phyloP scores from a whole-genome alignment of 53 echinoderm and acorn worm genomes.

The Echinarachnius parma region DNA sequence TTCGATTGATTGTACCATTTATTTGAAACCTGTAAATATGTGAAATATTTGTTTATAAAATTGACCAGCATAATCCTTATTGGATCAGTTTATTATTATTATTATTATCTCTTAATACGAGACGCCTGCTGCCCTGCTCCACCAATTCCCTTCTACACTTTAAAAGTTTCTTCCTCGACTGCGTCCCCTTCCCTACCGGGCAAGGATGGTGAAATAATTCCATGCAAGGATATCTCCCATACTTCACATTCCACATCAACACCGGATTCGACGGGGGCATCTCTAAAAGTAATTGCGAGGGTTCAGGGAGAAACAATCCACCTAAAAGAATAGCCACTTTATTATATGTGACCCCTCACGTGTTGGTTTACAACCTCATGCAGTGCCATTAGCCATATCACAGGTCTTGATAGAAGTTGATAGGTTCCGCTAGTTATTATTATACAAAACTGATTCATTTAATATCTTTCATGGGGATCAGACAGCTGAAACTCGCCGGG shows the following conservation, averaged over 20 bases:
- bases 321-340: constrained; percentile 4
- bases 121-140: constrained; percentile 4
- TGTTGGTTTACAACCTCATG: constrained; percentile 4
- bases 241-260: constrained; percentile 4
- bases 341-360: constrained; percentile 4
- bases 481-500: constrained; percentile 10
- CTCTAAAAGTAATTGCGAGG: not conserved
- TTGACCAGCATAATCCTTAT: constrained; percentile 11
- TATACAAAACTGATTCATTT: constrained; percentile 18
- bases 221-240: constrained; percentile 4
- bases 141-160: constrained; percentile 4
- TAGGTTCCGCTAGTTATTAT: constrained; percentile 1
- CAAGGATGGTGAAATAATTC: not conserved
- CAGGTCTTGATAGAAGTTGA: constrained; percentile 4
- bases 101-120: constrained; percentile 3
- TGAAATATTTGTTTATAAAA: constrained; percentile 12
- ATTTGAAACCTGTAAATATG: constrained; percentile 8
- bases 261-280: constrained; percentile 2
- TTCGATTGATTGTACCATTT: not conserved
- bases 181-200: constrained; percentile 1
- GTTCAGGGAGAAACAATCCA: constrained; percentile 4
- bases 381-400: constrained; percentile 4
- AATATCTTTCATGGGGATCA: constrained; percentile 5
- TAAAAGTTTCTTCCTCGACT: constrained; percentile 4
- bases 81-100: constrained; percentile 11